Percentiles rank a stretch among this genome's conserved stretches.
phyloP scores from a whole-genome alignment of 2,113 vertebrate species.

The Cinclus cinclus region DNA sequence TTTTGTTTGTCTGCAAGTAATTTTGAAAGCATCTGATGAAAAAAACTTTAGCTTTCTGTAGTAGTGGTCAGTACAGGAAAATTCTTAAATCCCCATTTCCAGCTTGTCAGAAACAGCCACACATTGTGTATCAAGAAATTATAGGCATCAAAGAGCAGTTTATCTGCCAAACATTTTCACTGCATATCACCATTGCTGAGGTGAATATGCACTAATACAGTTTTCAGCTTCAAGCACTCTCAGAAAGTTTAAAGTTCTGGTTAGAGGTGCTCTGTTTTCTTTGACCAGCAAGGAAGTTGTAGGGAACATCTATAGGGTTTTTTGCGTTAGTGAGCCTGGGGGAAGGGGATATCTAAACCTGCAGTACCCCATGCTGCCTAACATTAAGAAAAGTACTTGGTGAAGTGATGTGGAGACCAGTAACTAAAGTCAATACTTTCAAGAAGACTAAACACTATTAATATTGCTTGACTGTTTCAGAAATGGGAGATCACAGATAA shows the following conservation, averaged over 20 bases:
- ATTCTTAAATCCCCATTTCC: not conserved
- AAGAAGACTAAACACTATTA: not conserved
- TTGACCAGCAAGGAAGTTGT: not conserved
- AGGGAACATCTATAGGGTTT: fast-evolving
- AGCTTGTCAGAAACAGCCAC: not conserved
- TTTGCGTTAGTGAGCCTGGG: not conserved
- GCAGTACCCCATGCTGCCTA: not conserved
- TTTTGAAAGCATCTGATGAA: not conserved
- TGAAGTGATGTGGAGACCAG: not conserved
- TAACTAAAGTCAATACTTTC: not conserved
- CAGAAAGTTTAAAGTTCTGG: not conserved
- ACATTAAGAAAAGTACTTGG: not conserved
- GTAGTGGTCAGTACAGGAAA: not conserved
- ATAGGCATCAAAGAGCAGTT: not conserved
- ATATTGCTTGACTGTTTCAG: not conserved
- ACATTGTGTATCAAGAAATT: not conserved
- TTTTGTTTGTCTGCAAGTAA: not conserved
- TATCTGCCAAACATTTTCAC: not conserved
- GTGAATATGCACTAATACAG: not conserved
- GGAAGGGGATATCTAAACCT: not conserved
- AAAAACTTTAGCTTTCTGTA: not conserved
- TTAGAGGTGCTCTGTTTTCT: not conserved
- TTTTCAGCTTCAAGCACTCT: not conserved
- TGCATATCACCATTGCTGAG: not conserved
- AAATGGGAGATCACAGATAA: not conserved